Evolutionary conservation across 2,113 vertebrate species (phyloP).

Genomic region (Pristiophorus japonicus): DNA sequence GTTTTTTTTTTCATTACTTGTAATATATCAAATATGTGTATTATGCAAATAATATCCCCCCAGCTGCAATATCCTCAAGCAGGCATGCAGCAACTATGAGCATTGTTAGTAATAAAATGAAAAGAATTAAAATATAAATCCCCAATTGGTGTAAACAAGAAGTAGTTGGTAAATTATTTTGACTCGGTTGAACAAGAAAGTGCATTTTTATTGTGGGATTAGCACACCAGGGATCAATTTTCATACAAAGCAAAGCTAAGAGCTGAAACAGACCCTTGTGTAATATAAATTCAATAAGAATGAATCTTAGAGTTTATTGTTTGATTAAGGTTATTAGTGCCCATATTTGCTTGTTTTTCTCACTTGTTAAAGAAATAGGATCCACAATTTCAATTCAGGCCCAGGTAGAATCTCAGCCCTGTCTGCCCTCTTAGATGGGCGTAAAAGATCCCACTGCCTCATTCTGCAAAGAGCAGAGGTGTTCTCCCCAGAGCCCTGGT

Average conservation of each 20-base stretch:
- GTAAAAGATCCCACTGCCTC: background rate
- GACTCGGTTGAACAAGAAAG: background rate
- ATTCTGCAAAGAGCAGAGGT: background rate
- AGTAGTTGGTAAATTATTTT: slow-evolving; percentile 6
- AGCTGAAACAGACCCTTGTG: background rate
- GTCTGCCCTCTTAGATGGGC: background rate
- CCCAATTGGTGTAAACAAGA: background rate
- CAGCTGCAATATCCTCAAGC: background rate
- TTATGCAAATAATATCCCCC: slow-evolving; percentile 1
- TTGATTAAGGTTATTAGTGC: background rate
- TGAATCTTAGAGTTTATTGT: background rate
- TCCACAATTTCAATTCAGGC: background rate
- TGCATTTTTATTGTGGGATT: background rate
- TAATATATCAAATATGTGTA: background rate
- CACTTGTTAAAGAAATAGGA: background rate
- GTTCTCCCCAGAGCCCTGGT: too few species aligned
- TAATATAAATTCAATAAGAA: background rate
- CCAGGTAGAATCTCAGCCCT: background rate
- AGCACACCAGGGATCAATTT: background rate
- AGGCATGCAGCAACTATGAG: background rate
- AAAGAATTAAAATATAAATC: slow-evolving; percentile 26
- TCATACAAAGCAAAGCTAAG: background rate
- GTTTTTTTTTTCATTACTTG: background rate
- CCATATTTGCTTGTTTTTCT: background rate
- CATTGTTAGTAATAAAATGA: background rate